phyloP scores from a whole-genome alignment of 2,797 vertebrate species.

The Anguilla anguilla region DNA sequence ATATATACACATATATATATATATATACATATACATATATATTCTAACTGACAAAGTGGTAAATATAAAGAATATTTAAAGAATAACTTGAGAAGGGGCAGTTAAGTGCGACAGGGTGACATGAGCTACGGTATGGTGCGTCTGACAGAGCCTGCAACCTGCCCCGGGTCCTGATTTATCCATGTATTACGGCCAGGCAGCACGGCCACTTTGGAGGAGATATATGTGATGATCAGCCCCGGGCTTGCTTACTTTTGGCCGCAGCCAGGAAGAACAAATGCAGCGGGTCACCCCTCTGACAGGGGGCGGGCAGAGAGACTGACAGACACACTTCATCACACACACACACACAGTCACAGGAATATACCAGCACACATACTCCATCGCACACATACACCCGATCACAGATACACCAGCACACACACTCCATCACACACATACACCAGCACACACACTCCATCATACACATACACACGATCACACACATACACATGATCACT shows the following conservation, averaged over 20 bases:
- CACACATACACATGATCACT: neutral
- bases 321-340: neutral
- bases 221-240: slow-evolving; percentile 54
- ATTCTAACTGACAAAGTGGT: no score
- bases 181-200: slow-evolving; percentile 51
- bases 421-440: slow-evolving; percentile 1
- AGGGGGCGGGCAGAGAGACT: neutral
- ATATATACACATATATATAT: no score
- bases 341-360: neutral
- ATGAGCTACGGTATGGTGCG: slow-evolving; percentile 43
- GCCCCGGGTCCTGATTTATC: slow-evolving; percentile 57
- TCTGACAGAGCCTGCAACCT: slow-evolving; percentile 33
- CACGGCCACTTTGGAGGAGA: slow-evolving; percentile 56
- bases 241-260: slow-evolving; percentile 49
- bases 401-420: neutral
- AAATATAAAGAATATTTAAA: slow-evolving; percentile 41
- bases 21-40: no score
- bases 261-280: slow-evolving; percentile 5
- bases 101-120: slow-evolving; percentile 48
- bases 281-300: neutral
- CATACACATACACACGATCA: neutral
- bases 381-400: neutral
- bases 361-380: neutral
- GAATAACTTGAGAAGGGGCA: slow-evolving; percentile 50
- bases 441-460: neutral